A percentile compares a stretch with the other conserved stretches of the same genome.
Evolutionary conservation across 1,140 invertebrate genomes (phyloP).

Genomic region (Leptinotarsa texana): DNA sequence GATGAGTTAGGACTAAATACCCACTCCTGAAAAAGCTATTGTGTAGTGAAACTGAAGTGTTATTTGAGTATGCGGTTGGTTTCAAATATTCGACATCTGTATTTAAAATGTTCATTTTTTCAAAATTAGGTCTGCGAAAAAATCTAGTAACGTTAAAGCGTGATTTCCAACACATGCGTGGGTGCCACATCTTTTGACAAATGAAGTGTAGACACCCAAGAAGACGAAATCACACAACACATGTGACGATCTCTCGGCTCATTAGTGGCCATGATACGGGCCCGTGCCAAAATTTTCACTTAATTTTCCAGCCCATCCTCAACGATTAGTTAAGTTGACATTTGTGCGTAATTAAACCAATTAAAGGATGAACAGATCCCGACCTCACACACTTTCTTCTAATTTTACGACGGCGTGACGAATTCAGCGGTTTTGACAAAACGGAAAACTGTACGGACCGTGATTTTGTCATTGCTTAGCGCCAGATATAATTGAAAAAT

Average conservation of each 20-base stretch:
- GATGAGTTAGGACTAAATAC: too few relatives aligned
- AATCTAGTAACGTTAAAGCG: background rate
- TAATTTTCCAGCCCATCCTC: constrained; percentile 38
- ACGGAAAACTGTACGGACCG: background rate
- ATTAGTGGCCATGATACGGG: constrained; percentile 32
- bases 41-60: too few relatives aligned
- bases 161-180: constrained; percentile 17
- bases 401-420: constrained; percentile 13
- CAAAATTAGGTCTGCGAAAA: too few relatives aligned
- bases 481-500: background rate
- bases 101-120: too few relatives aligned
- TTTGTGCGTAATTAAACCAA: constrained; percentile 36
- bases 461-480: background rate
- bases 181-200: constrained; percentile 14
- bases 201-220: constrained; percentile 22
- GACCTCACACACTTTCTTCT: constrained; percentile 35
- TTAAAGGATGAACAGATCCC: constrained; percentile 32
- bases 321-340: constrained; percentile 32
- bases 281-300: constrained; percentile 41
- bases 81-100: too few relatives aligned
- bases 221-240: constrained; percentile 14
- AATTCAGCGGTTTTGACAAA: constrained; percentile 20
- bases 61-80: too few relatives aligned
- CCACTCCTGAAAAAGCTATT: too few relatives aligned
- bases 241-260: constrained; percentile 16